A percentile compares a stretch with the other conserved stretches of the same genome.
phyloP scores from a whole-genome alignment of 1,140 invertebrate genomes.

The Phymorhynchus buccinoides region DNA sequence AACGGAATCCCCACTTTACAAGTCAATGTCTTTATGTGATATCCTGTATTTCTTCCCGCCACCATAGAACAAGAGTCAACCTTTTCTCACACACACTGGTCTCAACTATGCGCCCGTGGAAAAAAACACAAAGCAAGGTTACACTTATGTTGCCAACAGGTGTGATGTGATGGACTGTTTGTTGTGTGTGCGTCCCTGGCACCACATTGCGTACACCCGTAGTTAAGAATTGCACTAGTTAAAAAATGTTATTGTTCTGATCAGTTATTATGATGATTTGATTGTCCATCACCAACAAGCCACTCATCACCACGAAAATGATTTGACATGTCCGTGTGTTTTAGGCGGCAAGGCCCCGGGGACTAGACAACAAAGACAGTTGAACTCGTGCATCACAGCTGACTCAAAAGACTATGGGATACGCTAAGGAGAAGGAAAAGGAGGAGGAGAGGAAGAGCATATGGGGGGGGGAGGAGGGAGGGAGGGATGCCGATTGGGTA shows the following conservation, averaged over 20 bases:
- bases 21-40: neutral
- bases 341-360: neutral
- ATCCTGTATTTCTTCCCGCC: too few relatives aligned
- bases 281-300: too few relatives aligned
- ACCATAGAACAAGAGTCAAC: too few relatives aligned
- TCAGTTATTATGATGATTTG: neutral
- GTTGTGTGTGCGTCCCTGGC: neutral
- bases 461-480: neutral
- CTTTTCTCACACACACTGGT: too few relatives aligned
- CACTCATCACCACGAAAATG: too few relatives aligned
- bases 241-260: neutral
- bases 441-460: too few relatives aligned
- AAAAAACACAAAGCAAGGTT: too few relatives aligned
- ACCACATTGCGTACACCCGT: neutral
- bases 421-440: too few relatives aligned
- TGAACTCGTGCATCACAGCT: too few relatives aligned
- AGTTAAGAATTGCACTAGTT: neutral
- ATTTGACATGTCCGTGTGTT: too few relatives aligned
- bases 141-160: neutral
- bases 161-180: neutral
- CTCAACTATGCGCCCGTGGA: too few relatives aligned
- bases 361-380: neutral
- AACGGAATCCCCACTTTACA: too few relatives aligned
- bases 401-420: neutral
- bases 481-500: neutral